phyloP scores from a whole-genome alignment of 2,888 invertebrate species.

The Ennomos fuscantarius region DNA sequence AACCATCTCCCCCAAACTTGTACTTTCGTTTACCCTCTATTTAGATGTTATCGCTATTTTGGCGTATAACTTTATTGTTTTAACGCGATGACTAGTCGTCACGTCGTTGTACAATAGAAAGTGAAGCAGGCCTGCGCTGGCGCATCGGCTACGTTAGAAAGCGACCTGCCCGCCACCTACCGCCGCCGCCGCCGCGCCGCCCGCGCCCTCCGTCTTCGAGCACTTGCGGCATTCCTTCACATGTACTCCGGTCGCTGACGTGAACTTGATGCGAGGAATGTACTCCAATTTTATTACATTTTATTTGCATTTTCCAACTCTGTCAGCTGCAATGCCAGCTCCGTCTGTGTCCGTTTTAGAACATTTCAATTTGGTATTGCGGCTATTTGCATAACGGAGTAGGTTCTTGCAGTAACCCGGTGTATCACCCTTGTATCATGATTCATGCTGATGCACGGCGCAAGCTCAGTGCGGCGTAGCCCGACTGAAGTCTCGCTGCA shows the following conservation, averaged over 20 bases:
- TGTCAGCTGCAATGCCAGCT: slow-evolving; percentile 1
- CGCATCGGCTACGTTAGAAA: slow-evolving; percentile 78
- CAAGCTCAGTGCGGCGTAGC: too few relatives aligned
- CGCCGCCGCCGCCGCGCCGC: slow-evolving; percentile 8
- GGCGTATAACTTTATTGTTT: slow-evolving; percentile 43
- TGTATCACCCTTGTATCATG: too few relatives aligned
- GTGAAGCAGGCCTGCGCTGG: slow-evolving; percentile 75
- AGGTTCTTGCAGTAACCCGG: too few relatives aligned
- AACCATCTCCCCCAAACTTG: slow-evolving; percentile 35
- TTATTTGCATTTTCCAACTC: slow-evolving; percentile 10
- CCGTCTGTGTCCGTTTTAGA: background rate
- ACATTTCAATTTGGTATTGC: too few relatives aligned
- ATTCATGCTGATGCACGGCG: too few relatives aligned
- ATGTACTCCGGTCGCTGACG: slow-evolving; percentile 42
- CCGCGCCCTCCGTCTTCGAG: slow-evolving; percentile 54
- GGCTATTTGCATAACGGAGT: too few relatives aligned
- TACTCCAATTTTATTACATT: slow-evolving; percentile 20
- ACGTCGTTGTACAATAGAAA: slow-evolving; percentile 76
- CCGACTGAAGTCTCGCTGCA: too few relatives aligned
- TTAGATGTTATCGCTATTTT: slow-evolving; percentile 27
- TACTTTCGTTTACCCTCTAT: slow-evolving; percentile 29
- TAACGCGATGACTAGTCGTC: slow-evolving; percentile 46
- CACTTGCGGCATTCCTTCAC: slow-evolving; percentile 72
- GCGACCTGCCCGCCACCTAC: slow-evolving; percentile 63
- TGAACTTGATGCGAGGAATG: slow-evolving; percentile 40